Conservation (phyloP, 2,797 vertebrate species). For the Microchirus variegatus region DNA sequence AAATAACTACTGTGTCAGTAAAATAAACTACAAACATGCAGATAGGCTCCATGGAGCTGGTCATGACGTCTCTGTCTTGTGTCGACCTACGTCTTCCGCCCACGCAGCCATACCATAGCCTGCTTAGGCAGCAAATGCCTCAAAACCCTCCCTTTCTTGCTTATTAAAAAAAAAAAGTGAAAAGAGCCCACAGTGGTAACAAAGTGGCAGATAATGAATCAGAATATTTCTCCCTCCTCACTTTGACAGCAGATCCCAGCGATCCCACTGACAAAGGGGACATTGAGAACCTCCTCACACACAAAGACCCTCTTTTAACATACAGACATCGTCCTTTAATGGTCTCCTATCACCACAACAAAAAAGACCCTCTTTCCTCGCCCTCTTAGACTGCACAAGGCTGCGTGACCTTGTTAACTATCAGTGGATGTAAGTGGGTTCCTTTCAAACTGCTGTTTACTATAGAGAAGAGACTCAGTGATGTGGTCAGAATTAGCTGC, state of each 20-base stretch:
- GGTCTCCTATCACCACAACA: slow-evolving; percentile 73
- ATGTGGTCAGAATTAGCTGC: slow-evolving; percentile 37
- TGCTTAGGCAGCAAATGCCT: slow-evolving; percentile 50
- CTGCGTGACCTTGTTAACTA: slow-evolving; percentile 53
- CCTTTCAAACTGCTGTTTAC: slow-evolving; percentile 50
- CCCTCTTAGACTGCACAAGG: slow-evolving; percentile 66
- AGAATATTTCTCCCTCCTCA: slow-evolving; percentile 69
- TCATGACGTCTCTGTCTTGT: slow-evolving; percentile 43
- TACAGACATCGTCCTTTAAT: slow-evolving; percentile 65
- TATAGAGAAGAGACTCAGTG: slow-evolving; percentile 23
- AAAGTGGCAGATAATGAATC: slow-evolving; percentile 60
- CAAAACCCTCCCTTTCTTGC: slow-evolving; percentile 21
- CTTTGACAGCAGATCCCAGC: slow-evolving; percentile 58
- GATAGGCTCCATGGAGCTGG: slow-evolving; percentile 19
- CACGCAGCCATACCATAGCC: slow-evolving; percentile 72
- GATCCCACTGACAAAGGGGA: slow-evolving; percentile 76
- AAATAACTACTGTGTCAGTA: slow-evolving; percentile 13
- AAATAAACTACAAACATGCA: slow-evolving; percentile 15
- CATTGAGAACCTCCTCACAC: slow-evolving; percentile 73
- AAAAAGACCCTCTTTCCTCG: slow-evolving; percentile 72
- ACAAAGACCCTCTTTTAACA: slow-evolving; percentile 75
- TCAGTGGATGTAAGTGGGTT: slow-evolving; percentile 48
- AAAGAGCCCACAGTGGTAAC: slow-evolving; percentile 65
- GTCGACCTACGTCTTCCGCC: slow-evolving; percentile 58
- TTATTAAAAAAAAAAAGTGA: slow-evolving; percentile 39